These are phyloP conservation scores for Anarrhichthys ocellatus DNA, from an alignment of 2,113 vertebrate genomes.

Conservation along the genomic window DNA sequence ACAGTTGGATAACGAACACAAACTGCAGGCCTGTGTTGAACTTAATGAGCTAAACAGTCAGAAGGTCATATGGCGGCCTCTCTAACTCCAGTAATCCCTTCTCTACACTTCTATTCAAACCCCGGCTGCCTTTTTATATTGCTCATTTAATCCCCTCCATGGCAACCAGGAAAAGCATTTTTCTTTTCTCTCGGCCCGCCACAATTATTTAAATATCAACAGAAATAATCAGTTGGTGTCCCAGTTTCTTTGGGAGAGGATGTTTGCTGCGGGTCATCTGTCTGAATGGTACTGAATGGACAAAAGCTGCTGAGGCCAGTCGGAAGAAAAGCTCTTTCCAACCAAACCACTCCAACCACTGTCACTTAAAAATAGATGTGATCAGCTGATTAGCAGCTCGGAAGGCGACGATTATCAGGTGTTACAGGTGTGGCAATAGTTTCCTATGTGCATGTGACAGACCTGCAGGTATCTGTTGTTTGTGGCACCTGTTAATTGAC, in stretches of 20 bases:
- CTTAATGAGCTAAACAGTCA: conserved; percentile 71
- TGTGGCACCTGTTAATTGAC: conserved; percentile 19
- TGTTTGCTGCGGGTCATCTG: conserved; percentile 43
- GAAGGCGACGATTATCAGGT: conserved; percentile 46
- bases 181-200: conserved; percentile 33
- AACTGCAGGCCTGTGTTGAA: conserved; percentile 39
- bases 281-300: conserved; percentile 23
- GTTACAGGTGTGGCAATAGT: not conserved
- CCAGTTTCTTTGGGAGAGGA: conserved; percentile 31
- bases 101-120: conserved; percentile 69
- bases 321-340: conserved; percentile 19
- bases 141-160: conserved; percentile 74
- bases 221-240: conserved; percentile 48
- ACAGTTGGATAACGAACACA: conserved; percentile 33
- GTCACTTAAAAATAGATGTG: conserved; percentile 23
- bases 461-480: conserved; percentile 50
- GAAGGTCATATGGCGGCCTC: conserved; percentile 68
- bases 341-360: conserved; percentile 31
- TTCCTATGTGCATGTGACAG: conserved; percentile 39
- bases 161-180: conserved; percentile 67
- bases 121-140: conserved; percentile 59
- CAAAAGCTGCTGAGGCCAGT: conserved; percentile 18
- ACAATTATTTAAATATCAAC: conserved; percentile 58
- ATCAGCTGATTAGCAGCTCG: conserved; percentile 19
- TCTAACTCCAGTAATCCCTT: conserved; percentile 71